phyloP scores from a whole-genome alignment of 2,888 invertebrate genomes.

The Troides helena region DNA sequence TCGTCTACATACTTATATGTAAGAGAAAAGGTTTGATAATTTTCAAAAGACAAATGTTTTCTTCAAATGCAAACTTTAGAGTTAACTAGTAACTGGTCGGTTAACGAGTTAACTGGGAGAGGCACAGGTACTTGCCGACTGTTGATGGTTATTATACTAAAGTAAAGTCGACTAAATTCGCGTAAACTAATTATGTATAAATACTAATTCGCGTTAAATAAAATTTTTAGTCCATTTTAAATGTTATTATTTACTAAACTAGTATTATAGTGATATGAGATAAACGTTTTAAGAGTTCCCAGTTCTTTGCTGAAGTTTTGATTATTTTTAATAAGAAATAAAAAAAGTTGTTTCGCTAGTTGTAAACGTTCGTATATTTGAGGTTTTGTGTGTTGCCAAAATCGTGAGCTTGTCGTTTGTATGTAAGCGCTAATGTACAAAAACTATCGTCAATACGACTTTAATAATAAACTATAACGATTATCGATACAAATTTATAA shows the following conservation, averaged over 20 bases:
- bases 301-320: constrained; percentile 8
- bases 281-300: constrained; percentile 4
- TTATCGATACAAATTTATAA: constrained; percentile 39
- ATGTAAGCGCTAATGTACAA: constrained; percentile 70
- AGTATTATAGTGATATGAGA: constrained; percentile 7
- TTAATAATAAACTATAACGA: constrained; percentile 48
- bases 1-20: no score
- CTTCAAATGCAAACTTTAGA: no score
- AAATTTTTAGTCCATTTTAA: constrained; percentile 1
- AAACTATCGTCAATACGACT: constrained; percentile 70
- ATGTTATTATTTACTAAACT: background rate
- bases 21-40: no score
- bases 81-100: background rate
- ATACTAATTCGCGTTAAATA: constrained; percentile 2
- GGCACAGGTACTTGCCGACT: background rate
- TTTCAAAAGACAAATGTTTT: no score
- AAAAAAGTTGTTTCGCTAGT: constrained; percentile 10
- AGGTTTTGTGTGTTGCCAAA: constrained; percentile 40
- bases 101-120: no score
- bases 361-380: constrained; percentile 8
- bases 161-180: background rate
- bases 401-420: constrained; percentile 72
- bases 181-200: background rate
- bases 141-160: background rate
- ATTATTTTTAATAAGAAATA: constrained; percentile 13